phyloP scores from a whole-genome alignment of 1,140 invertebrate genomes.

The Parapsyche elsis region DNA sequence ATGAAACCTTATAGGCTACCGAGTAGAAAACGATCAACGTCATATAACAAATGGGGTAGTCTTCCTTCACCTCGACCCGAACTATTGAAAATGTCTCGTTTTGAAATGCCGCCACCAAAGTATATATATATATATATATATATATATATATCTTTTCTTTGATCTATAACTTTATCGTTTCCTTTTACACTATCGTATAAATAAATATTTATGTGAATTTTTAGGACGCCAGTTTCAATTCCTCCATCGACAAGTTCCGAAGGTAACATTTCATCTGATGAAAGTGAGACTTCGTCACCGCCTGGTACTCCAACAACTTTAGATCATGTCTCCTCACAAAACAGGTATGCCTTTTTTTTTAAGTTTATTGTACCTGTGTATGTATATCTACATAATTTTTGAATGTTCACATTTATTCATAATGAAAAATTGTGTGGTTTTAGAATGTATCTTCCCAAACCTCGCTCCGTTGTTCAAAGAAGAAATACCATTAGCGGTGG shows the following conservation, averaged over 20 bases:
- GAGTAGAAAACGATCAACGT: conserved; percentile 76
- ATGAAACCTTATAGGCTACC: conserved; percentile 82
- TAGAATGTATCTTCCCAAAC: conserved; percentile 79
- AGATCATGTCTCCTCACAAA: conserved; percentile 51
- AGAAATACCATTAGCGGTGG: conserved; percentile 90
- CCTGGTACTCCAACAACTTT: conserved; percentile 51
- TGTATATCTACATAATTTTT: not conserved
- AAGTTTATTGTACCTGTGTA: conserved; percentile 15
- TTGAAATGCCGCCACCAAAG: conserved; percentile 71
- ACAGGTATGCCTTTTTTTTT: conserved; percentile 39
- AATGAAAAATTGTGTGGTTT: conserved; percentile 42
- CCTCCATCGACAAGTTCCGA: conserved; percentile 60
- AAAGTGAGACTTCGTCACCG: conserved; percentile 47
- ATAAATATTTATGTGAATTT: conserved; percentile 44
- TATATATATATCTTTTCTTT: not conserved
- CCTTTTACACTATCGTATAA: conserved; percentile 19
- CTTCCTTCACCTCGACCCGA: conserved; percentile 74
- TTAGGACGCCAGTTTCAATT: conserved; percentile 57
- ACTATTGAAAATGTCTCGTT: conserved; percentile 73
- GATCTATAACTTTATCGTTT: not conserved
- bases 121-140: conserved; percentile 59
- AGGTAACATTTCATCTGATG: conserved; percentile 59
- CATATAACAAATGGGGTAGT: conserved; percentile 75
- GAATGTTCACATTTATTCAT: conserved; percentile 25
- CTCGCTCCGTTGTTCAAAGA: conserved; percentile 77